Evolutionary conservation across 2,888 invertebrate species (phyloP), one percentile per base, ranked within the genome.

Genomic region (Acleris cristana): DNA sequence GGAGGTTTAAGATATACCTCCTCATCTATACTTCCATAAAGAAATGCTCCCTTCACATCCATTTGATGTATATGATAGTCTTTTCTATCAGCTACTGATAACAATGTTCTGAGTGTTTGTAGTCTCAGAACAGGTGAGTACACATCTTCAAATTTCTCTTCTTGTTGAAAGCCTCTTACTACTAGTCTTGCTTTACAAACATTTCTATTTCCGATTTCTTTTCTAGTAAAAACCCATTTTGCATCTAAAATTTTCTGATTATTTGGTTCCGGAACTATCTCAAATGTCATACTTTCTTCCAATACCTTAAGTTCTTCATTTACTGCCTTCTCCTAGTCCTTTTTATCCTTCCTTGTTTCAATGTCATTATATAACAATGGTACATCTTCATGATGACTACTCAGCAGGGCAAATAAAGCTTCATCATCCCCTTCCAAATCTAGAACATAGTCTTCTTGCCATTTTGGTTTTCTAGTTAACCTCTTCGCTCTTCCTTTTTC

Each of bases 141-240:
- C 6, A 7, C 2, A 8, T 30, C 26, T 30, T 30, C 26, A 7
- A 30, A 30, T 30, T 1, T 7, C 64, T 64, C 67, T 56, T 62
- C 21, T 19, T 71, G 69, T 48, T 71, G 64, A 61, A 34, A 69
- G 3, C 69, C 66, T 52, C 54, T 0, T 3, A 67, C 62, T 55
- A 70, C 70, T 16, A 72, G 45, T 67, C 72, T 66, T 45, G 72
- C 72, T 56, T 72, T 72, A 64, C 7, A 68, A 26, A 71, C 52
- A 14, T 65, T 44, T 30, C 44, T 5, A 10, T 65, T 40, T 63
- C 14, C 66, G 0, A 30, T 30, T 30, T 30, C 26, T 2, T 30
- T 30, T 2, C 7, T 30, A 2, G 7, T 30, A 30, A 69, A 30
- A 68, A 71, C 64, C 70, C 73, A 73, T 66, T 65, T 73, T 14